A percentile compares a stretch with the other conserved stretches of the same genome.
Conservation (phyloP, 2,888 invertebrate species). For the Tridacna crocea region DNA sequence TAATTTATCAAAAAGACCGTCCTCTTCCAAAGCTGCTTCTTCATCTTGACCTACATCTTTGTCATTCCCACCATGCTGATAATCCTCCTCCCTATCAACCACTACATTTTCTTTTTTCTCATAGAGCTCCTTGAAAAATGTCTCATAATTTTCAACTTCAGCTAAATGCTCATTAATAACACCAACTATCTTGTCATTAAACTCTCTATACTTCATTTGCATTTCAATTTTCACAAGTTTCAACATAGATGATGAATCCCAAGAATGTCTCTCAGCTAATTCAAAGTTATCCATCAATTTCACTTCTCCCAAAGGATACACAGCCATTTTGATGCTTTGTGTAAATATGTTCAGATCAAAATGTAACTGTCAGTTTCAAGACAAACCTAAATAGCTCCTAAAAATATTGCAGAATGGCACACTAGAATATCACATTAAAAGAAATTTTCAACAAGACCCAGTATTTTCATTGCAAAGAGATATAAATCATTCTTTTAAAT, state of each 20-base stretch:
- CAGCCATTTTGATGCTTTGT: constrained; percentile 39
- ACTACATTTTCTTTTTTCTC: constrained; percentile 31
- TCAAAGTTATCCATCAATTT: constrained; percentile 59
- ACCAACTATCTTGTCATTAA: constrained; percentile 44
- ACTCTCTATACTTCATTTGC: constrained; percentile 56
- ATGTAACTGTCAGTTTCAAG: no score
- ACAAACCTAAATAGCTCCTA: no score
- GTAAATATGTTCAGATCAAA: no score
- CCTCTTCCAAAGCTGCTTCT: constrained; percentile 25
- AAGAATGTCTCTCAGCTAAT: constrained; percentile 53
- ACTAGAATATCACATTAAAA: no score
- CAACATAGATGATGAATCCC: constrained; percentile 51
- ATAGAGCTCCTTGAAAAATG: constrained; percentile 50
- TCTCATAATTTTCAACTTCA: constrained; percentile 54
- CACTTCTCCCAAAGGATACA: constrained; percentile 50
- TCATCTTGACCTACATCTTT: constrained; percentile 19
- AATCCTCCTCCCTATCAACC: constrained; percentile 2
- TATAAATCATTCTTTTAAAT: no score
- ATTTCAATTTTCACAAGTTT: constrained; percentile 59
- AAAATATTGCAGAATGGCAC: no score
- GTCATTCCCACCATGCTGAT: not conserved
- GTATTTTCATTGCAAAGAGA: no score
- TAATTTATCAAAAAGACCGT: constrained; percentile 38
- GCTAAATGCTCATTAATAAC: constrained; percentile 45
- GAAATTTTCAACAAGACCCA: no score